Evolutionary conservation across 2,113 vertebrate genomes (phyloP).

Genomic region (Pelmatolapia mariae): DNA sequence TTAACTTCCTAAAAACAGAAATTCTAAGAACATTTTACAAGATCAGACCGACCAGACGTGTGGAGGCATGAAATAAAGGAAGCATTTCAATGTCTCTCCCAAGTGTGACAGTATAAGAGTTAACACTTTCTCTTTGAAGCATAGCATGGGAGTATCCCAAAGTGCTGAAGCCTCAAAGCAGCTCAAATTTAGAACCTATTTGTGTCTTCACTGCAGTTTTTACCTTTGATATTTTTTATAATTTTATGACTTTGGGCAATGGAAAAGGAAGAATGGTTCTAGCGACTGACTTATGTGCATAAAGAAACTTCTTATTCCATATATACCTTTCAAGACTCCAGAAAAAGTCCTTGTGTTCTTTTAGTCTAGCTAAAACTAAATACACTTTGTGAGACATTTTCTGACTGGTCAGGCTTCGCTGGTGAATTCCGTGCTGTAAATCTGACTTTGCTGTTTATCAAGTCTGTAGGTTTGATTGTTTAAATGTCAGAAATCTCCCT

Average conservation of each 20-base stretch:
- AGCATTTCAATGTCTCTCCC: neutral
- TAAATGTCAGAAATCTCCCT: neutral
- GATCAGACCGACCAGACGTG: neutral
- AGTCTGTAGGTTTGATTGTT: neutral
- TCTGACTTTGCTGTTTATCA: neutral
- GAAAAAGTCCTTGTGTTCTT: neutral
- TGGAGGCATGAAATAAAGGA: neutral
- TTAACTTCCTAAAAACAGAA: neutral
- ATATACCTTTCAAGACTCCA: neutral
- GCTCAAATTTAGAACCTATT: neutral
- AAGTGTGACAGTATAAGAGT: neutral
- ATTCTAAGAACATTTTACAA: neutral
- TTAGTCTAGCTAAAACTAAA: neutral
- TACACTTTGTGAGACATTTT: neutral
- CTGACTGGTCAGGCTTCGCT: neutral
- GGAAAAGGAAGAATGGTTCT: neutral
- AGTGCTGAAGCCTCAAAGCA: neutral
- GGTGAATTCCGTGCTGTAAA: neutral
- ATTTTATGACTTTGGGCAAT: neutral
- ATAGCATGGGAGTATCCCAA: neutral
- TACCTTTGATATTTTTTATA: neutral
- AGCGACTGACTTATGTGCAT: neutral
- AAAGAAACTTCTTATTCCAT: neutral
- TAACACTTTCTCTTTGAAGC: neutral
- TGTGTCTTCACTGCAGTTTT: neutral